Conservation (phyloP, 2,888 invertebrate genomes). For the Argynnis bischoffii region DNA sequence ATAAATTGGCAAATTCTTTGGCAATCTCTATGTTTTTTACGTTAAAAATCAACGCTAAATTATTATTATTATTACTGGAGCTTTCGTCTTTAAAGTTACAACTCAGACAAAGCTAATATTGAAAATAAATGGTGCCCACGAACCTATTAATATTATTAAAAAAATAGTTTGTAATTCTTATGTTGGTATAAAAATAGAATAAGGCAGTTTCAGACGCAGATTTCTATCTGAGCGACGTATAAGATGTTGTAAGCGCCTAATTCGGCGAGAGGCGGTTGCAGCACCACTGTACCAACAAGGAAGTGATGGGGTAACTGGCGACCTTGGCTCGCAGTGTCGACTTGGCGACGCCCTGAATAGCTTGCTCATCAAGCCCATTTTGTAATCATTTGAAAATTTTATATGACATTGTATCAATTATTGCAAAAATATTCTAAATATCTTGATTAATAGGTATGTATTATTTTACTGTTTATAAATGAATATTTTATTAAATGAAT, state of each 20-base stretch:
- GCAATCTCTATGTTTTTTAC: too few relatives aligned
- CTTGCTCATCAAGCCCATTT: slow-evolving; percentile 37
- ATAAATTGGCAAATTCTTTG: not conserved
- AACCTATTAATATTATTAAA: too few relatives aligned
- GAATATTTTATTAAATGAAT: slow-evolving; percentile 1
- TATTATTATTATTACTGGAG: too few relatives aligned
- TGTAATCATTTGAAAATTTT: slow-evolving; percentile 16
- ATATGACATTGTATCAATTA: slow-evolving; percentile 14
- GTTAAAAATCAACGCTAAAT: too few relatives aligned
- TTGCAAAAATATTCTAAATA: slow-evolving; percentile 8
- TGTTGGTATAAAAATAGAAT: not conserved
- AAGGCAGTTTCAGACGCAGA: slow-evolving; percentile 16
- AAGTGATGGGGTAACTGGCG: slow-evolving; percentile 70
- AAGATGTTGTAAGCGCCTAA: slow-evolving; percentile 65
- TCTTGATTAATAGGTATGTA: not conserved
- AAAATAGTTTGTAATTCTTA: too few relatives aligned
- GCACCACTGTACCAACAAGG: slow-evolving; percentile 67
- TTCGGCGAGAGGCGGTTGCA: slow-evolving; percentile 77
- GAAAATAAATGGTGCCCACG: too few relatives aligned
- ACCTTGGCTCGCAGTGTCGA: slow-evolving; percentile 64
- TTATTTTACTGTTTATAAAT: not conserved
- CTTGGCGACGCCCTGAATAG: slow-evolving; percentile 40
- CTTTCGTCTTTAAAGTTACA: too few relatives aligned
- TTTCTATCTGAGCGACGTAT: slow-evolving; percentile 40
- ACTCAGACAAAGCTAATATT: too few relatives aligned